Evolutionary conservation across 2,888 invertebrate genomes (phyloP), one percentile per base, ranked within the genome.

Genomic region (Teleogryllus oceanicus): DNA sequence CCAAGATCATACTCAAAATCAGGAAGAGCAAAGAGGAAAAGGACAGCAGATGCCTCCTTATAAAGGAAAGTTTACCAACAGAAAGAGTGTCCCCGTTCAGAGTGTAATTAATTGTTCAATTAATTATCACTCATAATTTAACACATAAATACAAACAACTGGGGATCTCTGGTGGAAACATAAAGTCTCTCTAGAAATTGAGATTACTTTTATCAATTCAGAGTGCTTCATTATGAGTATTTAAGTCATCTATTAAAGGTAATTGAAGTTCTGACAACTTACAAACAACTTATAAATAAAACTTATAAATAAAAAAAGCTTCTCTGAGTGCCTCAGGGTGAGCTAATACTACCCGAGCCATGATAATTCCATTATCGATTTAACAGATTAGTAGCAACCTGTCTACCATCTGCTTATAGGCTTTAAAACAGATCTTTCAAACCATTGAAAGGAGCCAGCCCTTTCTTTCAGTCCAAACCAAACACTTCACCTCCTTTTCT

Each of bases 401-500:
- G 62, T 62, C 62, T 18, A 37, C 37, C 5, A 62, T n/a, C 62
- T n/a, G n/a, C 62, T 11, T 4, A 16, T 62, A 62, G n/a, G 62
- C n/a, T 18, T 18, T 3, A 62, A n/a, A 62, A 62, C 62, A 62
- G 62, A n/a, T 18, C 13, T n/a, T 62, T 62, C 62, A 62, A 62
- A 62, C 62, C 62, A 11, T 13, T 13, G 16, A 18, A 62, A 78
- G 5, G 20, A 78, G 50, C 76, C 76, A 78, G 51, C 21, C 20
- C 20, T 51, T 37, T 50, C 78, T 18, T 18, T 76, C 79, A 75
- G 49, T 75, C 75, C 49, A 80, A 75, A 50, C 94, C 96, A 78
- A 90, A 91, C 1, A 94, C 94, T 77, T 93, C 94, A 0, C 96
- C 95, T 11, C 92, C 91, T 87, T 96, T 96, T 81, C 96, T 90